Conservation (phyloP, 2,888 invertebrate species). For the Melanargia galathea region DNA sequence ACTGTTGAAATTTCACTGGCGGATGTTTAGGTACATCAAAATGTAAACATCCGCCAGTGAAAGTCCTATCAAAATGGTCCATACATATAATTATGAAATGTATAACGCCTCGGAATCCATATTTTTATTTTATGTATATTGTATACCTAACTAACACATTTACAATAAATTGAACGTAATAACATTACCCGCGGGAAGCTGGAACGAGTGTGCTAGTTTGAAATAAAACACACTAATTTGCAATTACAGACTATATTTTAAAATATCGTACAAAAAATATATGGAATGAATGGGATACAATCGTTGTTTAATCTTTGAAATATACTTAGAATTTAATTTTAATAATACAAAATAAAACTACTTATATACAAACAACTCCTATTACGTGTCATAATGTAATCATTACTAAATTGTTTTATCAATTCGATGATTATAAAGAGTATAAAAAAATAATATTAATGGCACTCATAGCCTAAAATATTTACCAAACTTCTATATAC, state of each 20-base stretch:
- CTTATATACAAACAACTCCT: slow-evolving; percentile 39
- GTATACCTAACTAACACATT: too few relatives aligned
- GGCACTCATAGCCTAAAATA: slow-evolving; percentile 79
- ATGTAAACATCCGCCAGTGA: too few relatives aligned
- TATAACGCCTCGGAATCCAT: too few relatives aligned
- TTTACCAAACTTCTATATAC: slow-evolving; percentile 46
- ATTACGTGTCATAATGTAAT: slow-evolving; percentile 26
- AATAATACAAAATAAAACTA: slow-evolving; percentile 45
- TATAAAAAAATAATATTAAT: slow-evolving; percentile 67
- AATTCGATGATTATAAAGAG: slow-evolving; percentile 47
- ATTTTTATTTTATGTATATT: too few relatives aligned
- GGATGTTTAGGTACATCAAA: too few relatives aligned
- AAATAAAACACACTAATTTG: slow-evolving; percentile 36
- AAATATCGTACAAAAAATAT: slow-evolving; percentile 44
- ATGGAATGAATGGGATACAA: slow-evolving; percentile 53
- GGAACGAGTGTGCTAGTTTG: neutral
- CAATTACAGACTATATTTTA: slow-evolving; percentile 43
- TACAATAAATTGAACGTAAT: too few relatives aligned
- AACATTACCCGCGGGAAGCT: neutral
- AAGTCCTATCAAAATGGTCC: too few relatives aligned
- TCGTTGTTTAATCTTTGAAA: slow-evolving; percentile 52
- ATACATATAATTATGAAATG: too few relatives aligned
- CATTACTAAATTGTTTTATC: slow-evolving; percentile 43
- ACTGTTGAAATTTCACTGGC: too few relatives aligned
- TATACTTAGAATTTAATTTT: slow-evolving; percentile 36